Evolutionary conservation across 2,113 vertebrate species (phyloP).

Genomic region (Ia io): DNA sequence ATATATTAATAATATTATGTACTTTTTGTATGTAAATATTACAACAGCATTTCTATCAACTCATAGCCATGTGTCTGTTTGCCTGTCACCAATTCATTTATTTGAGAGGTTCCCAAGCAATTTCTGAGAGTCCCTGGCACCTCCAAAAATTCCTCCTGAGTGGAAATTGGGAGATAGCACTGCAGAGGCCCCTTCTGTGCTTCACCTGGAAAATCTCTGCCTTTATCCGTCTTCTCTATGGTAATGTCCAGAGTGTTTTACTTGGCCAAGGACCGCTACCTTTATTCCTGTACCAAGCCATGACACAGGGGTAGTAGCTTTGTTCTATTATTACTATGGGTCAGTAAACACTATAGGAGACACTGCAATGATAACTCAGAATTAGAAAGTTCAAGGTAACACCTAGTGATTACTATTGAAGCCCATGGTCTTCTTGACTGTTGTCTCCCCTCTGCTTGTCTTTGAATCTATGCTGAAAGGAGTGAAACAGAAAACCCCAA

Average conservation of each 20-base stretch:
- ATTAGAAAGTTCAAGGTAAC: neutral
- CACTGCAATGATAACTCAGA: neutral
- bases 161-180: rapidly evolving
- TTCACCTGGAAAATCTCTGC: neutral
- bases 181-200: neutral
- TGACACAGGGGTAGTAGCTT: neutral
- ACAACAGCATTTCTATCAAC: neutral
- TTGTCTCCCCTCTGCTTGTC: rapidly evolving
- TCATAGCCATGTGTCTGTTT: neutral
- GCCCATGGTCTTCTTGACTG: rapidly evolving
- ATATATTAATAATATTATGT: neutral
- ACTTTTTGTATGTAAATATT: neutral
- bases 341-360: neutral
- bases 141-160: neutral
- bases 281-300: neutral
- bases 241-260: neutral
- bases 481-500: neutral
- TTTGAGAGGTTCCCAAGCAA: neutral
- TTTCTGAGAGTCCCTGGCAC: neutral
- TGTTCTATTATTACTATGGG: too few species aligned
- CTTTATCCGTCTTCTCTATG: neutral
- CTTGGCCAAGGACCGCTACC: neutral
- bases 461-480: neutral
- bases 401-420: rapidly evolving
- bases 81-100: neutral